phyloP scores from a whole-genome alignment of 1,140 invertebrate genomes.

The Wasmannia auropunctata region DNA sequence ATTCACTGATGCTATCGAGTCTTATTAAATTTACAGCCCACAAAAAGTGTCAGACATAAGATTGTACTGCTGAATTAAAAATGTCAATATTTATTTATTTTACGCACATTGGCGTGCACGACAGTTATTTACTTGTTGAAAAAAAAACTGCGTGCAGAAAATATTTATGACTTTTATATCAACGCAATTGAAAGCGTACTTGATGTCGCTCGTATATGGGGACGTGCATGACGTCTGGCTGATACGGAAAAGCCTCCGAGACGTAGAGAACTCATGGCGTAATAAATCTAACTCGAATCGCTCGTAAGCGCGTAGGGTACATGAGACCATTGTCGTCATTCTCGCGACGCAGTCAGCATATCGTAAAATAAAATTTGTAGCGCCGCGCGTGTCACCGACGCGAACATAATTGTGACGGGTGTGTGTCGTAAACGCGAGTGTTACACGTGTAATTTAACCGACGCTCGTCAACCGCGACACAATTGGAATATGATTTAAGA shows the following conservation, averaged over 20 bases:
- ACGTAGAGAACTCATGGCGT: conserved; percentile 35
- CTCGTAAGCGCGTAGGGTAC: conserved; percentile 18
- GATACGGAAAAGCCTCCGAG: conserved; percentile 39
- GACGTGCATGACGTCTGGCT: neutral
- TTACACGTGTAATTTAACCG: conserved; percentile 2
- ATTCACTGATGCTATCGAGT: neutral
- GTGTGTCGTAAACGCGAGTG: conserved; percentile 50
- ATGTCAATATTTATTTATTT: too few species aligned
- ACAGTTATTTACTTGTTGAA: neutral
- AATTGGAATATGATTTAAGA: conserved; percentile 62
- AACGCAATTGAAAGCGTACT: neutral
- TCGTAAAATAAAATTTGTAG: conserved; percentile 73
- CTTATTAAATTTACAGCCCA: neutral
- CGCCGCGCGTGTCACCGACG: conserved; percentile 57
- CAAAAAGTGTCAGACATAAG: neutral
- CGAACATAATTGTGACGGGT: conserved; percentile 54
- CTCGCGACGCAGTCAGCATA: conserved; percentile 56
- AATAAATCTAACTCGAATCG: conserved; percentile 65
- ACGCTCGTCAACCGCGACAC: neutral
- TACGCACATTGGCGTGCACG: too few species aligned
- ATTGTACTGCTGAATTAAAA: neutral
- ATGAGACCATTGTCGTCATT: conserved; percentile 36
- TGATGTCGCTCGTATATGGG: neutral
- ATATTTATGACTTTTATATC: conserved; percentile 2
- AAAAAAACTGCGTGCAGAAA: neutral